These are phyloP conservation scores for Cotesia glomerata DNA, from an alignment of 1,140 invertebrate genomes.

Conservation along the genomic window DNA sequence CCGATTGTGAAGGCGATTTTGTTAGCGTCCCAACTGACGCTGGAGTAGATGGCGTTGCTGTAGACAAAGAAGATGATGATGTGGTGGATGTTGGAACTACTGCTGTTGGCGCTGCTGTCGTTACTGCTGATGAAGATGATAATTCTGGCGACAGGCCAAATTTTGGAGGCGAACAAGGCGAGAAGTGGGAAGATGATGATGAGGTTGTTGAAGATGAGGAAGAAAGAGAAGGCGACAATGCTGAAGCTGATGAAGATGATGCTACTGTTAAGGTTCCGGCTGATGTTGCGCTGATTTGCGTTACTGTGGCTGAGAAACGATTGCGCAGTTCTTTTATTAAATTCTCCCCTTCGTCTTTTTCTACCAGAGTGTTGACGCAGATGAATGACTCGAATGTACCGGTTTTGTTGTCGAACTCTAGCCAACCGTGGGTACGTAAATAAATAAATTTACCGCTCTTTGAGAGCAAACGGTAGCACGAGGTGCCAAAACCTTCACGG, in stretches of 20 bases:
- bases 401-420: constrained; percentile 76
- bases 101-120: too few relatives aligned
- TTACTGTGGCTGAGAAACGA: constrained; percentile 69
- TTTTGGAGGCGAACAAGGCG: too few relatives aligned
- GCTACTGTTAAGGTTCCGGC: constrained; percentile 3
- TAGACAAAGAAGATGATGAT: too few relatives aligned
- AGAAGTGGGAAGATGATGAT: too few relatives aligned
- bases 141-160: too few relatives aligned
- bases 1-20: constrained; percentile 9
- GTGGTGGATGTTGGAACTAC: too few relatives aligned
- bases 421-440: constrained; percentile 76
- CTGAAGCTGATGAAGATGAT: too few relatives aligned
- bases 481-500: constrained; percentile 75
- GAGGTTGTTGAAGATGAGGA: too few relatives aligned
- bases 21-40: too few relatives aligned
- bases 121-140: too few relatives aligned
- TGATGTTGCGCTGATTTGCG: constrained; percentile 16
- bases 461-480: constrained; percentile 80
- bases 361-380: constrained; percentile 82
- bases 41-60: too few relatives aligned
- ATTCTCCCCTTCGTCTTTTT: constrained; percentile 72
- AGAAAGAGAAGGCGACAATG: too few relatives aligned
- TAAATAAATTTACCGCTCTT: constrained; percentile 83
- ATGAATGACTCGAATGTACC: constrained; percentile 81
- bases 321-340: constrained; percentile 76